phyloP scores from a whole-genome alignment of 2,113 vertebrate species.

The Notothenia coriiceps region DNA sequence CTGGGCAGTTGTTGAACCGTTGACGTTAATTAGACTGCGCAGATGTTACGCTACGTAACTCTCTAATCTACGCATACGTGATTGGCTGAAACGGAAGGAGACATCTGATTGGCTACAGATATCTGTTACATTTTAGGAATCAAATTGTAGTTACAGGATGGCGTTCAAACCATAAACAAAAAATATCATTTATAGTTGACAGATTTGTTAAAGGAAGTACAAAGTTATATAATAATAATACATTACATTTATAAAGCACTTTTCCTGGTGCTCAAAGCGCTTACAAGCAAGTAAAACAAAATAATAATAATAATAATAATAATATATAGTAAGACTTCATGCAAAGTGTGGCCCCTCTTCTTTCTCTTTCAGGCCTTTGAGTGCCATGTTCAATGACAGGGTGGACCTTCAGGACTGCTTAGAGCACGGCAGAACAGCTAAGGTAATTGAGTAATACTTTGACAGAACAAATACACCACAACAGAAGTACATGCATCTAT shows the following conservation, averaged over 20 bases:
- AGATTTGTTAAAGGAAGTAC: too few species aligned
- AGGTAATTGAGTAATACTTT: constrained; percentile 81
- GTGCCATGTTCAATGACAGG: constrained; percentile 90
- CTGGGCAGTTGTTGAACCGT: neutral
- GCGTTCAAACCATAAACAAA: too few species aligned
- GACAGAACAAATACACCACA: neutral
- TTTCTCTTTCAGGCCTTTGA: constrained; percentile 87
- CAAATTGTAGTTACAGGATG: too few species aligned
- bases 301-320: too few species aligned
- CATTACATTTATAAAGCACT: too few species aligned
- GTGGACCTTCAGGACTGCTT: constrained; percentile 97
- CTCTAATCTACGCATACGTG: neutral
- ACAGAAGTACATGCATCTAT: neutral
- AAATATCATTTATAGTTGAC: too few species aligned
- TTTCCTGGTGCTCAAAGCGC: too few species aligned
- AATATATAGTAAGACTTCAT: neutral
- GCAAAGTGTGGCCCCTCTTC: neutral
- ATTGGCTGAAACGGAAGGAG: neutral
- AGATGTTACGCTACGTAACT: neutral
- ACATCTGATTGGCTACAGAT: constrained; percentile 1
- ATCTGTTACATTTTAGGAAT: too few species aligned
- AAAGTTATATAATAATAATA: too few species aligned
- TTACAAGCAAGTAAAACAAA: too few species aligned
- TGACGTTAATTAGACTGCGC: neutral
- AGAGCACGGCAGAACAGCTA: constrained; percentile 97